These are phyloP conservation scores for Pelusios castaneus DNA, from an alignment of 2,113 vertebrate genomes.

Conservation along the genomic window DNA sequence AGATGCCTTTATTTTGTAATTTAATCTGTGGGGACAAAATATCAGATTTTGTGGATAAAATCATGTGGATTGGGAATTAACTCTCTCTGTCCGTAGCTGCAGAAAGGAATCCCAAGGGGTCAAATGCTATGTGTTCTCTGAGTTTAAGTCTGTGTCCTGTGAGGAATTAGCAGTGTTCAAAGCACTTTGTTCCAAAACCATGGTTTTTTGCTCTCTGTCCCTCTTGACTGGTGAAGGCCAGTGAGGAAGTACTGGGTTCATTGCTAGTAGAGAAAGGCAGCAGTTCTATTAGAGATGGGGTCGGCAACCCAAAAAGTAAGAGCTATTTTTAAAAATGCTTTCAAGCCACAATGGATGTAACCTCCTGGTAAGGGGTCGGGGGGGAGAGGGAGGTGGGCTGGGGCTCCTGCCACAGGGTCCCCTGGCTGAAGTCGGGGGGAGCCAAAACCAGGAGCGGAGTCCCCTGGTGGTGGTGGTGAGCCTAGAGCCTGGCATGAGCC, in stretches of 20 bases:
- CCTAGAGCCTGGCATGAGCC: no score
- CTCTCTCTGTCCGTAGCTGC: neutral
- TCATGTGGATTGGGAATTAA: neutral
- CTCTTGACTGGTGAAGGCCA: neutral
- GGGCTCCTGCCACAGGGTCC: no score
- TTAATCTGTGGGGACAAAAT: neutral
- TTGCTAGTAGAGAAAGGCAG: no score
- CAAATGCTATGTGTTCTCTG: neutral
- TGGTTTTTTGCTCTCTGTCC: neutral
- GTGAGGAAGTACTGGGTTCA: neutral
- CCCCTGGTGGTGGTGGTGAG: no score
- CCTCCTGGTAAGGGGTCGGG: no score
- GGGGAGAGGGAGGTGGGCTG: no score
- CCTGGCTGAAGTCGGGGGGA: no score
- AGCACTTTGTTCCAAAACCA: neutral
- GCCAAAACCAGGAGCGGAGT: no score
- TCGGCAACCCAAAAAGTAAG: no score
- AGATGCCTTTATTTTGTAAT: neutral
- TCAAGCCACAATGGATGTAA: no score
- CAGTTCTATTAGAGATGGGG: no score
- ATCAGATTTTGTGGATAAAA: neutral
- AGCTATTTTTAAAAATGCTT: no score
- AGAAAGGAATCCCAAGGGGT: neutral
- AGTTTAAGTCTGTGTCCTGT: neutral
- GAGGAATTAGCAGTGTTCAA: neutral